These are phyloP conservation scores for Acromyrmex echinatior DNA, from an alignment of 1,140 invertebrate species.

Conservation along the genomic window DNA sequence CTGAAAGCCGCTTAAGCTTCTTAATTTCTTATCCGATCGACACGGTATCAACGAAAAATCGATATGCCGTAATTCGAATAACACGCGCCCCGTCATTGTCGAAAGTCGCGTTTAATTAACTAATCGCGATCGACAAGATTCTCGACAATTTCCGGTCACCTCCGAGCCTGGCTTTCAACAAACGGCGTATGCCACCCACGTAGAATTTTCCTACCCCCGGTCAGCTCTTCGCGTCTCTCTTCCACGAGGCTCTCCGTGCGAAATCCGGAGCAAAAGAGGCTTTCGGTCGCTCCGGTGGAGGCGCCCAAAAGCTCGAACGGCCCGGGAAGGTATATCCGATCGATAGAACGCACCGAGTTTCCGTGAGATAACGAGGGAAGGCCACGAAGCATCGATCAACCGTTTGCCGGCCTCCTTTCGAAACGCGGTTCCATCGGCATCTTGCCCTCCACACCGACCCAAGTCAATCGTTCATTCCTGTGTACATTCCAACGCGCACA, in stretches of 20 bases:
- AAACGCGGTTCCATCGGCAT: slow-evolving; percentile 30
- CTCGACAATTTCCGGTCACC: slow-evolving; percentile 39
- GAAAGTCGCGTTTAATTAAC: slow-evolving; percentile 41
- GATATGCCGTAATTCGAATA: not conserved
- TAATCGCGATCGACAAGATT: slow-evolving; percentile 37
- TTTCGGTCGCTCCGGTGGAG: slow-evolving; percentile 27
- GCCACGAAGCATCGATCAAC: slow-evolving; percentile 76
- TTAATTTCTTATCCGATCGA: slow-evolving; percentile 26
- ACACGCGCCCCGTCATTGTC: not conserved
- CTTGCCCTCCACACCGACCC: slow-evolving; percentile 12
- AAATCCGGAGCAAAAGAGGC: slow-evolving; percentile 54
- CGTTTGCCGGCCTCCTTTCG: slow-evolving; percentile 47
- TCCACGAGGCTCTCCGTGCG: slow-evolving; percentile 20
- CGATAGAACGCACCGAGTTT: slow-evolving; percentile 76
- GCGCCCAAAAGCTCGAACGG: slow-evolving; percentile 8
- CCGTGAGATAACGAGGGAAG: slow-evolving; percentile 71
- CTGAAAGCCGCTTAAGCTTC: not conserved
- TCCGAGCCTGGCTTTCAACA: too few species aligned
- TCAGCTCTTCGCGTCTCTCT: not conserved
- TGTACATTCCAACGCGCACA: slow-evolving; percentile 24
- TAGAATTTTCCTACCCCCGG: not conserved
- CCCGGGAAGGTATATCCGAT: slow-evolving; percentile 68
- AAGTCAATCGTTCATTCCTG: slow-evolving; percentile 52
- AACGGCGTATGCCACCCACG: not conserved
- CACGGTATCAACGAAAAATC: slow-evolving; percentile 14